A percentile compares a stretch with the other conserved stretches of the same genome.
These are phyloP conservation scores for Trogon surrucura DNA, from an alignment of 2,113 vertebrate species.

Conservation along the genomic window DNA sequence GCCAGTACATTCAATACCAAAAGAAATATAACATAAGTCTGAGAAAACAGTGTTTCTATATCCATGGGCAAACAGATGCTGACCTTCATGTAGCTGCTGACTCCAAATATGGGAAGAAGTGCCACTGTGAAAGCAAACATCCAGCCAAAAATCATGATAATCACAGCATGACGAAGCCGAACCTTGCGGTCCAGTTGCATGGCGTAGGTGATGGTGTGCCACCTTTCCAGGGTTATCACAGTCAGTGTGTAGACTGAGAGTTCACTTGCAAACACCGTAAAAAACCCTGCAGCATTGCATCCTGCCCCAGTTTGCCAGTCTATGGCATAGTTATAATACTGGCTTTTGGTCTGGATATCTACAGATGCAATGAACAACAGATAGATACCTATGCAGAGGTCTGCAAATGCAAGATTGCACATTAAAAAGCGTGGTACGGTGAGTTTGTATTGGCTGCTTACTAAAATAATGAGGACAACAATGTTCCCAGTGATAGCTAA, in stretches of 20 bases:
- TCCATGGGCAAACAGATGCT: constrained; percentile 99
- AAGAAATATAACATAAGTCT: constrained; percentile 87
- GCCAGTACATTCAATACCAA: constrained; percentile 91
- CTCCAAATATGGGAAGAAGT: constrained; percentile 85
- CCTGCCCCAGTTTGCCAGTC: constrained; percentile 93
- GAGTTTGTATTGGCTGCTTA: constrained; percentile 88
- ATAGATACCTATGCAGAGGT: constrained; percentile 96
- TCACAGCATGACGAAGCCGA: constrained; percentile 85
- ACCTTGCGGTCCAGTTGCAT: constrained; percentile 90
- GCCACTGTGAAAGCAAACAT: constrained; percentile 85
- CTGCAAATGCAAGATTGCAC: constrained; percentile 96
- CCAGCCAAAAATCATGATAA: constrained; percentile 89
- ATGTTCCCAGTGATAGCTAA: constrained; percentile 89
- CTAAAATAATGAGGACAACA: constrained; percentile 85
- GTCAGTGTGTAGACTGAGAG: constrained; percentile 94
- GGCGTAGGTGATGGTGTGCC: constrained; percentile 96
- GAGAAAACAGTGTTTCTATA: constrained; percentile 83
- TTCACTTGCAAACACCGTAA: constrained; percentile 95
- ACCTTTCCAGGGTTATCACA: constrained; percentile 92
- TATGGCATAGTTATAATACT: constrained; percentile 92
- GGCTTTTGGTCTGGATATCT: constrained; percentile 86
- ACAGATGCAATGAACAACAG: constrained; percentile 89
- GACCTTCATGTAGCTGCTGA: constrained; percentile 96
- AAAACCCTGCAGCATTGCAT: constrained; percentile 89
- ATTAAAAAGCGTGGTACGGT: constrained; percentile 96